Evolutionary conservation across 92 coral and sea anemone genomes (phyloP), one percentile per base, ranked within the genome.

Genomic region (Epizoanthus ramosus): DNA sequence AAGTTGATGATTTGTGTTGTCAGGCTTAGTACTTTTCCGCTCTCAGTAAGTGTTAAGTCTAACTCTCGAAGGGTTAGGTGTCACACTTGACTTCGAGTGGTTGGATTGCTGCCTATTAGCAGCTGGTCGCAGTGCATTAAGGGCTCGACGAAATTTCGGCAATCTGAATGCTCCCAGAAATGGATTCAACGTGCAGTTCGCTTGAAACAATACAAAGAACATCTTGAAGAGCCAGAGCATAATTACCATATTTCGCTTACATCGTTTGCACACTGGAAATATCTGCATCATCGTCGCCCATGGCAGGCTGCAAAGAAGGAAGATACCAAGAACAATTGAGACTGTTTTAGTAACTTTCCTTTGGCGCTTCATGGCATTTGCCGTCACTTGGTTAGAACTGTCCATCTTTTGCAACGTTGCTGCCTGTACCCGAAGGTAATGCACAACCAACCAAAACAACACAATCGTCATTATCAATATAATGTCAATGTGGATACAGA

Each of bases 301-400:
- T 39, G 82, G 82, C 17, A 77, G 19, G 39, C 82, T 61, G 22
- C 82, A 77, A 12, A 77, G 37, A 6, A 77, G 82, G 41, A 77
- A 77, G 63, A 77, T 19, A 0, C 82, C 82, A 15, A 77, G 56
- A 41, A 77, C 37, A 41, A 61, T 41, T 1, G 82, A 77, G 10
- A 77, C 18, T 15, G 82, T 77, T n/a, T 65, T 77, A 16, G 82
- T 45, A 3, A 77, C 82, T 15, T 77, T 77, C 71, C 66, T 60
- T 17, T 61, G 82, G 5, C 82, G 82, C 18, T 77, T 61, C 2
- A 37, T 56, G 22, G 59, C 68, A 25, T 60, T 63, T 16, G 19
- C 22, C 22, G 24, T 63, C 14, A 61, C 33, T 17, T 19, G 70
- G 70, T 77, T 22, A 1, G 82, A 77, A 19, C 33, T 37, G 35